Conservation (phyloP, 2,888 invertebrate genomes). For the Catocala fraxini region DNA sequence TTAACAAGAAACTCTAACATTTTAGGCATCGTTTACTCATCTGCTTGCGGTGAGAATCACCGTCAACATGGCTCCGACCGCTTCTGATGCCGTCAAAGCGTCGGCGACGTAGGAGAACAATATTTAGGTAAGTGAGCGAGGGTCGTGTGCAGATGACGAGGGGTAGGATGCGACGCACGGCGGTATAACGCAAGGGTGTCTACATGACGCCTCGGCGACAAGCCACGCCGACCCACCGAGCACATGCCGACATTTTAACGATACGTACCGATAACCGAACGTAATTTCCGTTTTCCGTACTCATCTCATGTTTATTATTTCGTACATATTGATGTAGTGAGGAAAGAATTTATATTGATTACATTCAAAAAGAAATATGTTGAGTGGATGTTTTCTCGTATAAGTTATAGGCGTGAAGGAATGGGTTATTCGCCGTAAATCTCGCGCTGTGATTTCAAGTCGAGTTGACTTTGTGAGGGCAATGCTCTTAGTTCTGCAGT, state of each 20-base stretch:
- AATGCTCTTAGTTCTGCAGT: background rate
- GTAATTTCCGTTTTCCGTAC: constrained; percentile 46
- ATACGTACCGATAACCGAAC: constrained; percentile 46
- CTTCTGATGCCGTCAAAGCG: constrained; percentile 23
- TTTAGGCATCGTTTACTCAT: background rate
- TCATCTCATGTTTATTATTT: constrained; percentile 43
- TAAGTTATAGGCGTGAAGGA: background rate
- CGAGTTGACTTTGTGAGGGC: constrained; percentile 7
- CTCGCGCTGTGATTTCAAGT: constrained; percentile 1
- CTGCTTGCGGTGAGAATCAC: background rate
- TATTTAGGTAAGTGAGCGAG: constrained; percentile 39
- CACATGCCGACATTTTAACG: constrained; percentile 41
- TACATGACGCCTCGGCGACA: constrained; percentile 34
- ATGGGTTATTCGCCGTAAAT: constrained; percentile 5
- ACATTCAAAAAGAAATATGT: constrained; percentile 6
- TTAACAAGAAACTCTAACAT: background rate
- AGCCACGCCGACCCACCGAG: constrained; percentile 16
- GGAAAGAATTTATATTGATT: constrained; percentile 20
- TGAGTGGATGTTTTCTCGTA: constrained; percentile 11
- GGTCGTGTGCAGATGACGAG: constrained; percentile 22
- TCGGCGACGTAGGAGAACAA: constrained; percentile 44
- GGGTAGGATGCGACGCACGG: background rate
- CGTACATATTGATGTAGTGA: constrained; percentile 27
- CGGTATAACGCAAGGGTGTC: constrained; percentile 8
- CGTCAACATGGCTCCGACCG: constrained; percentile 18